Percentiles rank a stretch among this genome's conserved stretches.
Conservation (phyloP, 2,797 vertebrate genomes). For the Taenioides sp. region DNA sequence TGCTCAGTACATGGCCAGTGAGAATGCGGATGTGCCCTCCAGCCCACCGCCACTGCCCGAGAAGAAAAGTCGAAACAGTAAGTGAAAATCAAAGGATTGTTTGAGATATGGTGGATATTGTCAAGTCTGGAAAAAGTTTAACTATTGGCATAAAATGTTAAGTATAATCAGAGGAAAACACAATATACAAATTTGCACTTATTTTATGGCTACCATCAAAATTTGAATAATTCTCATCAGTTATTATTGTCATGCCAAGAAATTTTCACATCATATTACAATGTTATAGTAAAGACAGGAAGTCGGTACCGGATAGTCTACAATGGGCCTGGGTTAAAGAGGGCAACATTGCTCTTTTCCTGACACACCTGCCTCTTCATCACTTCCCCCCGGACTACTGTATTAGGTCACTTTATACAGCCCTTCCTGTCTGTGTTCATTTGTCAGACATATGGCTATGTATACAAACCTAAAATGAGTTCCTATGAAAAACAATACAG, state of each 20-base stretch:
- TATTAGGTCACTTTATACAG: conserved; percentile 60
- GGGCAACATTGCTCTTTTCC: conserved; percentile 74
- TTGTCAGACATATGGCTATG: background rate
- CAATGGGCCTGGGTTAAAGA: conserved; percentile 57
- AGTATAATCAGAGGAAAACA: background rate
- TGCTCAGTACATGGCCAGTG: conserved; percentile 76
- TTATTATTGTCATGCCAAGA: background rate
- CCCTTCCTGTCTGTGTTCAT: conserved; percentile 31
- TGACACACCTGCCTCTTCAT: conserved; percentile 53
- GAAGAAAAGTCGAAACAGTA: conserved; percentile 97
- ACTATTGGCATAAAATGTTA: background rate
- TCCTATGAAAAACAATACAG: background rate
- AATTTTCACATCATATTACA: background rate
- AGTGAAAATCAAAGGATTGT: conserved; percentile 61
- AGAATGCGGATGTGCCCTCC: conserved; percentile 76
- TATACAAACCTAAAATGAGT: background rate
- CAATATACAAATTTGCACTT: background rate
- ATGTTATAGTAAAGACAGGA: conserved; percentile 56
- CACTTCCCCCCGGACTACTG: conserved; percentile 57
- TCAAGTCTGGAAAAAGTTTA: background rate
- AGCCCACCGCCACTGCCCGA: conserved; percentile 94
- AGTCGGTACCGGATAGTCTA: conserved; percentile 69
- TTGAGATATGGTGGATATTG: background rate
- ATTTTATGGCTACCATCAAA: background rate
- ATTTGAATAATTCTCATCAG: background rate